Conservation (phyloP, 2,113 vertebrate species). For the Quiscalus mexicanus region DNA sequence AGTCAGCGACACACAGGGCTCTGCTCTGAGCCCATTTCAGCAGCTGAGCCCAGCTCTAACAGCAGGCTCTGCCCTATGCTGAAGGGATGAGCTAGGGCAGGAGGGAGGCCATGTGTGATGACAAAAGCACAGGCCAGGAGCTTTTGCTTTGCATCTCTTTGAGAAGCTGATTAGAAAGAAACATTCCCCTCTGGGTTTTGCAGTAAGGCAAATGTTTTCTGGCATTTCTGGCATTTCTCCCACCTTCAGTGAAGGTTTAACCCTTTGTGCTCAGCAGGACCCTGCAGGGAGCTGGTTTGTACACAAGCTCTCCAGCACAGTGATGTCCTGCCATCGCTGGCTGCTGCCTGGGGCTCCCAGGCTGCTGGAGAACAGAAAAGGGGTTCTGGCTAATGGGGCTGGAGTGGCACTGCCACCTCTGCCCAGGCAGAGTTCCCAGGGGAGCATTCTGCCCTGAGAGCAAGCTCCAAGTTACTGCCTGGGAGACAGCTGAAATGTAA, state of each 20-base stretch:
- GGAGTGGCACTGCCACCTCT: not conserved
- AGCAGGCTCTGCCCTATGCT: not conserved
- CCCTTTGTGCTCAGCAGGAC: not conserved
- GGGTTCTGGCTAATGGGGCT: not conserved
- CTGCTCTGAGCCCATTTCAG: not conserved
- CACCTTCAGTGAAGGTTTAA: slow-evolving; percentile 3
- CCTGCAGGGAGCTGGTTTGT: not conserved
- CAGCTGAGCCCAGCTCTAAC: slow-evolving; percentile 44
- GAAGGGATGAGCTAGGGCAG: not conserved
- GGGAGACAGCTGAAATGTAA: not conserved
- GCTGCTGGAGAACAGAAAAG: not conserved
- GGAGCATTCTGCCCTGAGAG: not conserved
- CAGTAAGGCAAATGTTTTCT: slow-evolving; percentile 34
- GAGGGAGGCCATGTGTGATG: not conserved
- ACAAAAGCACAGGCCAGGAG: slow-evolving; percentile 14
- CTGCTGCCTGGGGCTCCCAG: not conserved
- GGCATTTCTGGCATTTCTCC: slow-evolving; percentile 7
- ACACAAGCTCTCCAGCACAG: not conserved
- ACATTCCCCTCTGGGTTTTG: not conserved
- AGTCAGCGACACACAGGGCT: not conserved
- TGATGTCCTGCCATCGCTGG: not conserved
- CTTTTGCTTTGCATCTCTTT: slow-evolving; percentile 59
- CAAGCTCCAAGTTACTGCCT: not conserved
- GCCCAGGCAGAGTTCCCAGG: not conserved
- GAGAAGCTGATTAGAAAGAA: slow-evolving; percentile 39